Conservation (phyloP, 2,888 invertebrate genomes). For the Aleiodes alternator region DNA sequence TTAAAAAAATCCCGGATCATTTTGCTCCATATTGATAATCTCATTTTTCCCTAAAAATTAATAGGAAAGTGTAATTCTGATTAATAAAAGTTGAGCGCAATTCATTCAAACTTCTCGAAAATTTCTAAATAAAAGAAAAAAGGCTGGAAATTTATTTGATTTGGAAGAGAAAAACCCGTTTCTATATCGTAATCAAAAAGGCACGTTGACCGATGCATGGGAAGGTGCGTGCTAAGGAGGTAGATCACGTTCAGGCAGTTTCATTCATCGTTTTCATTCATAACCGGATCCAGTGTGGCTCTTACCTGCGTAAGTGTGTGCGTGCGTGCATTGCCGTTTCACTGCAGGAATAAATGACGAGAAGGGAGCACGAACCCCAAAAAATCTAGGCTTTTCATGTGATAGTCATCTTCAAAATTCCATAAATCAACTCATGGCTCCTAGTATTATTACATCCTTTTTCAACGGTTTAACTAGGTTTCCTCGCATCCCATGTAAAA, state of each 20-base stretch:
- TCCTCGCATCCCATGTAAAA: too few species aligned
- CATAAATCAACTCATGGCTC: neutral
- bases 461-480: too few species aligned
- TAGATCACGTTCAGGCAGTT: slow-evolving; percentile 55
- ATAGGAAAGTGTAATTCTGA: too few species aligned
- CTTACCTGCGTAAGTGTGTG: slow-evolving; percentile 52
- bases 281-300: slow-evolving; percentile 53
- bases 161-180: neutral
- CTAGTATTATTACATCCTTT: neutral
- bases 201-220: slow-evolving; percentile 17
- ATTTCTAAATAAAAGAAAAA: neutral
- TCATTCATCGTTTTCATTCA: slow-evolving; percentile 61
- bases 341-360: slow-evolving; percentile 50
- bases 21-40: too few species aligned
- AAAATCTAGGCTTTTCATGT: slow-evolving; percentile 5
- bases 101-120: neutral
- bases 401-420: slow-evolving; percentile 15
- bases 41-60: too few species aligned
- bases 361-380: slow-evolving; percentile 38
- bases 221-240: slow-evolving; percentile 38
- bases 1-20: too few species aligned
- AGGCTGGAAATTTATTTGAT: neutral
- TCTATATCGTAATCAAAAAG: slow-evolving; percentile 24
- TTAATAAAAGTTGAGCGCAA: too few species aligned
- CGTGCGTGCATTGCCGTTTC: slow-evolving; percentile 51